These are phyloP conservation scores for Microcebus lehilahytsara DNA, from an alignment of 2,113 vertebrate genomes.

Conservation along the genomic window DNA sequence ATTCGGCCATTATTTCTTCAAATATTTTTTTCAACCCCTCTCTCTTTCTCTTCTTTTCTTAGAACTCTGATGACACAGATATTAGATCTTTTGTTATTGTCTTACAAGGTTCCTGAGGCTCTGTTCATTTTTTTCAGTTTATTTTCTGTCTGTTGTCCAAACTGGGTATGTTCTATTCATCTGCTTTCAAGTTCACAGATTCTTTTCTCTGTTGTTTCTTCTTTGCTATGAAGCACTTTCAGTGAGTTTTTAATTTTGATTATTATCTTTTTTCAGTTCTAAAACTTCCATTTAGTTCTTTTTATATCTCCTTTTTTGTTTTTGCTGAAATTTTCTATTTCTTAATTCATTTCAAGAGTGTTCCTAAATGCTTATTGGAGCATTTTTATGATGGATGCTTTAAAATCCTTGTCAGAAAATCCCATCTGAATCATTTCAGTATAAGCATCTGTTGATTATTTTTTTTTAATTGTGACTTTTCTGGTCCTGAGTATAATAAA, in stretches of 20 bases:
- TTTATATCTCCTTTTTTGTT: neutral
- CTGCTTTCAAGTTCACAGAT: neutral
- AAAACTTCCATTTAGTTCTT: neutral
- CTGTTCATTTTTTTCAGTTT: neutral
- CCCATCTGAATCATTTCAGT: neutral
- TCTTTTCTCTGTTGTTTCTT: neutral
- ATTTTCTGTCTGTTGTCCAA: neutral
- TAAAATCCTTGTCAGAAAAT: slow-evolving; percentile 16
- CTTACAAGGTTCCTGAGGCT: neutral
- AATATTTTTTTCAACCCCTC: neutral
- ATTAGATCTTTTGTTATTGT: neutral
- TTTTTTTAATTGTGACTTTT: neutral
- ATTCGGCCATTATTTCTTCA: neutral
- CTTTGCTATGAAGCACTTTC: neutral
- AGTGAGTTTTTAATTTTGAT: neutral
- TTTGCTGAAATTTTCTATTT: neutral
- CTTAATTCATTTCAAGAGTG: neutral
- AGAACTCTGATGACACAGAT: neutral
- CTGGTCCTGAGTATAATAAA: neutral
- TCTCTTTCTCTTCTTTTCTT: neutral
- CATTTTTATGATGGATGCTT: neutral
- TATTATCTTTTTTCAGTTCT: neutral
- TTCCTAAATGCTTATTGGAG: neutral
- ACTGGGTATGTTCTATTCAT: neutral
- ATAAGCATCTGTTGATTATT: neutral